Conservation (phyloP, 2,113 vertebrate genomes). For the Ramphastos sulfuratus region DNA sequence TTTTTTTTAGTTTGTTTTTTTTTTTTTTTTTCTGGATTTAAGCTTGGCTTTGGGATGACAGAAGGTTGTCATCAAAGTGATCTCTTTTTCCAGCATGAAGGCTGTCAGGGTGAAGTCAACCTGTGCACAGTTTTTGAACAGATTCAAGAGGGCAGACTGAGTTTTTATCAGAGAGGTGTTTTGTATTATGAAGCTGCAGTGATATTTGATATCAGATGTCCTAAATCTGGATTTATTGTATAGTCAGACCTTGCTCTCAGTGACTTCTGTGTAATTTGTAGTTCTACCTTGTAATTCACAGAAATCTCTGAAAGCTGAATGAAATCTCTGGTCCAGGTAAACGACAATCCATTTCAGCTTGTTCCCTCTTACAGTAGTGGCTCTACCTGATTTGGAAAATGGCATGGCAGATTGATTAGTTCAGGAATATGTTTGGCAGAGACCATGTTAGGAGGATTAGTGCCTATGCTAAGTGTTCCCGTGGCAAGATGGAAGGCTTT, state of each 20-base stretch:
- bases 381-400: neutral
- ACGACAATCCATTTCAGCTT: neutral
- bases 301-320: neutral
- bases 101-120: neutral
- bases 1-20: no score
- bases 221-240: neutral
- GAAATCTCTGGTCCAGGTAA: neutral
- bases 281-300: neutral
- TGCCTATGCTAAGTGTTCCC: neutral
- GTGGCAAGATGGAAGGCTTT: neutral
- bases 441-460: neutral
- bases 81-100: neutral
- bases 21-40: neutral
- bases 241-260: neutral
- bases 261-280: neutral
- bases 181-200: neutral
- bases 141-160: rapidly evolving
- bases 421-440: neutral
- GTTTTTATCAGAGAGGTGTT: neutral
- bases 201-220: neutral
- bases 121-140: neutral
- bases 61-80: neutral
- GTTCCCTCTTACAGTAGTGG: neutral
- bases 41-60: neutral
- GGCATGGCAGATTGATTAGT: neutral